These are phyloP conservation scores for Drosophila neotestacea DNA, from an alignment of 2,888 invertebrate genomes.

Conservation along the genomic window DNA sequence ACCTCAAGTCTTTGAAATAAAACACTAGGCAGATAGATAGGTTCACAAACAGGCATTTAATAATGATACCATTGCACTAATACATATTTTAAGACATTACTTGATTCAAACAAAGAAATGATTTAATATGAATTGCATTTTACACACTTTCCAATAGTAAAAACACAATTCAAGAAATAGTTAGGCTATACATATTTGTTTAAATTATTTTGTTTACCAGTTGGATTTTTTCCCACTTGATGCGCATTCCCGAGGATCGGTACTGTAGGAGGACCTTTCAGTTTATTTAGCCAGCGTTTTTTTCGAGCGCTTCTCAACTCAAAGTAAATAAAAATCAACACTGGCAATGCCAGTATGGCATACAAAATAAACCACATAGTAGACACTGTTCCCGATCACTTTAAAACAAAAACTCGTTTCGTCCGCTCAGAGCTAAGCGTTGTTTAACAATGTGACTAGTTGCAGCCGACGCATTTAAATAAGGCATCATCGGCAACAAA, in stretches of 20 bases:
- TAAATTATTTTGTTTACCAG: constrained; percentile 64
- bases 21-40: too few relatives aligned
- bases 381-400: background rate
- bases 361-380: constrained; percentile 61
- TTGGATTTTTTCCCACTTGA: constrained; percentile 74
- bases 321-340: constrained; percentile 56
- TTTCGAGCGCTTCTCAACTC: constrained; percentile 54
- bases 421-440: constrained; percentile 7
- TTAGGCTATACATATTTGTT: background rate
- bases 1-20: too few relatives aligned
- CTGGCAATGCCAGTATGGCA: constrained; percentile 56
- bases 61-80: too few relatives aligned
- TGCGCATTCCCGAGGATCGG: constrained; percentile 83
- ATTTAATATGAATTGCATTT: too few relatives aligned
- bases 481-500: background rate
- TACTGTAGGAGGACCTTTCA: constrained; percentile 72
- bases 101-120: too few relatives aligned
- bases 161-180: too few relatives aligned
- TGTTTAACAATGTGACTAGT: constrained; percentile 33
- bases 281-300: constrained; percentile 59
- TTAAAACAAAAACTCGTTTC: constrained; percentile 7
- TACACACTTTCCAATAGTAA: too few relatives aligned
- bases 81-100: too few relatives aligned
- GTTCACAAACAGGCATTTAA: too few relatives aligned
- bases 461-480: constrained; percentile 34